phyloP scores from a whole-genome alignment of 1,140 invertebrate genomes.

The Neuroterus valhalla region DNA sequence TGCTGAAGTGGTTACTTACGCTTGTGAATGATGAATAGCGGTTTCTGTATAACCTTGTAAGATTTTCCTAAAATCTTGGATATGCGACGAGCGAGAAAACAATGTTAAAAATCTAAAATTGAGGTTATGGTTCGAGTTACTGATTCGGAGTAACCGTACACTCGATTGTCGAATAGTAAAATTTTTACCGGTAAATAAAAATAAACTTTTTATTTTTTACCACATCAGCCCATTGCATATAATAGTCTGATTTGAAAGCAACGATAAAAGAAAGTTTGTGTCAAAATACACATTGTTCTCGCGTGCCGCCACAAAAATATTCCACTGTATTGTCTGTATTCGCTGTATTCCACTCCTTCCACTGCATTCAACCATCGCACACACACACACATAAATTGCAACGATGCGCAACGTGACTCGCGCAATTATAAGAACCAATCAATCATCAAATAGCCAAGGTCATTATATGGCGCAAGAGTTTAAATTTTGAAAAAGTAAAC shows the following conservation, averaged over 20 bases:
- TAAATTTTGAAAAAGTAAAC: no score
- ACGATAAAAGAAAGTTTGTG: constrained; percentile 19
- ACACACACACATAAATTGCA: not conserved
- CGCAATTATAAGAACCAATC: no score
- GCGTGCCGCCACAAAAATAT: constrained; percentile 12
- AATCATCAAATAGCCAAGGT: no score
- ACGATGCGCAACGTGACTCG: not conserved
- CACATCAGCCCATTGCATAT: constrained; percentile 8
- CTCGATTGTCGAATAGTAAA: constrained; percentile 27
- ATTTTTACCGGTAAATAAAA: constrained; percentile 21
- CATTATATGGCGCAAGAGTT: no score
- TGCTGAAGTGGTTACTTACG: not conserved
- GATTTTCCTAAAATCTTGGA: constrained; percentile 23
- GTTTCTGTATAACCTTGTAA: constrained; percentile 14
- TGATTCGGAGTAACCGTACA: constrained; percentile 26
- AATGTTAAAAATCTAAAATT: constrained; percentile 29
- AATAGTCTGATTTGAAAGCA: not conserved
- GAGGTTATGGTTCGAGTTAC: constrained; percentile 28
- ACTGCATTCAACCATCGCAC: not conserved
- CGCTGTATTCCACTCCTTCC: no score
- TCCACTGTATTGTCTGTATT: no score
- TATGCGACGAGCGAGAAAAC: constrained; percentile 19
- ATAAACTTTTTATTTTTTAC: constrained; percentile 13
- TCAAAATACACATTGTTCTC: constrained; percentile 18
- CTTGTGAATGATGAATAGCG: not conserved